These are phyloP conservation scores for Fulmarus glacialis DNA, from an alignment of 2,113 vertebrate species.

Conservation along the genomic window DNA sequence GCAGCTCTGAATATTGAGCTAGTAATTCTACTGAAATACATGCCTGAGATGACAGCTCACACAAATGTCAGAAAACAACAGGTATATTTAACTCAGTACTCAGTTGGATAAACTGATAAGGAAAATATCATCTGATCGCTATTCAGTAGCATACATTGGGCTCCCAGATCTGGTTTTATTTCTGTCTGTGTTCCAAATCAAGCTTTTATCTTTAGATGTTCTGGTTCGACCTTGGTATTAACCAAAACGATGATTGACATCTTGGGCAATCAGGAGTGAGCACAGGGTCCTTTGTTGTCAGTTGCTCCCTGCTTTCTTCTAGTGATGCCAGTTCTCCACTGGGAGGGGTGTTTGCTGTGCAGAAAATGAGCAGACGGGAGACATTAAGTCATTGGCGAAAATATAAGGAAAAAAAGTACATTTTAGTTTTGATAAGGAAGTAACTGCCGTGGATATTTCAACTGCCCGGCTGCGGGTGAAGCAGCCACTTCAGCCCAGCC, in stretches of 20 bases:
- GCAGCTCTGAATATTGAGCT: background rate
- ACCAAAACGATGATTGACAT: background rate
- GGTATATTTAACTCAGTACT: background rate
- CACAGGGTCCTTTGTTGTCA: background rate
- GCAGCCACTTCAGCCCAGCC: background rate
- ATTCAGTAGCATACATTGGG: background rate
- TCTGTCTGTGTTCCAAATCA: background rate
- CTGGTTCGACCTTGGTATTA: background rate
- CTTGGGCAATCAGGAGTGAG: background rate
- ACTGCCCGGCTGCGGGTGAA: background rate
- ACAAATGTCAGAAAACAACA: slow-evolving; percentile 4
- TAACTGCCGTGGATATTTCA: background rate
- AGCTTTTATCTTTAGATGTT: background rate
- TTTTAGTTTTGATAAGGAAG: background rate
- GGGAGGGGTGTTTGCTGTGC: background rate
- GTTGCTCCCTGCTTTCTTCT: background rate
- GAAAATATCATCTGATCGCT: slow-evolving; percentile 16
- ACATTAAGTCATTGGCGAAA: background rate
- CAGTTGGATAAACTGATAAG: background rate
- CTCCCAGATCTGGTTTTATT: background rate
- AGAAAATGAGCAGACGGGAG: background rate
- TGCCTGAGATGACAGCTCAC: background rate
- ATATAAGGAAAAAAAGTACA: background rate
- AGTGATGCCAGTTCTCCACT: background rate
- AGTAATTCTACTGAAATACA: background rate